A percentile compares a stretch with the other conserved stretches of the same genome.
Conservation (phyloP, 1,140 invertebrate species). For the Drosophila auraria region DNA sequence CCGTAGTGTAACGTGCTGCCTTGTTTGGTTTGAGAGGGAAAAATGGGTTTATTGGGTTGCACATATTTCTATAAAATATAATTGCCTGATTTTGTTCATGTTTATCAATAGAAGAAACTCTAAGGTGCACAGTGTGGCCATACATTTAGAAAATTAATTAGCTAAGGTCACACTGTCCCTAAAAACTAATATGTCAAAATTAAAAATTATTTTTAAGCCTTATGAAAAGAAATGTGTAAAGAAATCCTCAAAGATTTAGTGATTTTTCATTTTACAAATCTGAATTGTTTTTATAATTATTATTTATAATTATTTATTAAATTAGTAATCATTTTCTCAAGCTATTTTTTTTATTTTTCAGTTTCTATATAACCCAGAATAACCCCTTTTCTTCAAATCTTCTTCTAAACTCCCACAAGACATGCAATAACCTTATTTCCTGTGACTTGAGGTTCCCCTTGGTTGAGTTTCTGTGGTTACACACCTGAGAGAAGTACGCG, state of each 20-base stretch:
- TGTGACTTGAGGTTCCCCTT: slow-evolving; percentile 18
- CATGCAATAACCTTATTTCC: background rate
- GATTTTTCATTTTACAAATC: too few relatives aligned
- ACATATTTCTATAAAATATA: too few relatives aligned
- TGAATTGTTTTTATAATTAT: too few relatives aligned
- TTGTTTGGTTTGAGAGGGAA: background rate
- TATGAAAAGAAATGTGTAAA: too few relatives aligned
- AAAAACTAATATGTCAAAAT: background rate
- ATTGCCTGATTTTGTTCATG: background rate
- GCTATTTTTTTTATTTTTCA: too few relatives aligned
- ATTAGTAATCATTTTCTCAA: background rate
- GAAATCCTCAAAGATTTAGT: background rate
- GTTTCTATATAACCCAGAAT: background rate
- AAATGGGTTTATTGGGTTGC: slow-evolving; percentile 3
- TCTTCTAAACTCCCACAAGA: background rate
- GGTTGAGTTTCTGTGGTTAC: slow-evolving; percentile 35
- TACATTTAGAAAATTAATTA: too few relatives aligned
- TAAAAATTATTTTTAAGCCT: background rate
- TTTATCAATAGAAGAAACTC: background rate
- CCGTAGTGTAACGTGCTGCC: background rate
- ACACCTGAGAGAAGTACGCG: slow-evolving; percentile 94
- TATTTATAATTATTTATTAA: too few relatives aligned
- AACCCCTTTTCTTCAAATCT: background rate
- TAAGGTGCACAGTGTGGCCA: background rate
- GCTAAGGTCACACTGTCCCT: background rate